These are phyloP conservation scores for Polyommatus iphigenia DNA, from an alignment of 2,888 invertebrate species.

Conservation along the genomic window DNA sequence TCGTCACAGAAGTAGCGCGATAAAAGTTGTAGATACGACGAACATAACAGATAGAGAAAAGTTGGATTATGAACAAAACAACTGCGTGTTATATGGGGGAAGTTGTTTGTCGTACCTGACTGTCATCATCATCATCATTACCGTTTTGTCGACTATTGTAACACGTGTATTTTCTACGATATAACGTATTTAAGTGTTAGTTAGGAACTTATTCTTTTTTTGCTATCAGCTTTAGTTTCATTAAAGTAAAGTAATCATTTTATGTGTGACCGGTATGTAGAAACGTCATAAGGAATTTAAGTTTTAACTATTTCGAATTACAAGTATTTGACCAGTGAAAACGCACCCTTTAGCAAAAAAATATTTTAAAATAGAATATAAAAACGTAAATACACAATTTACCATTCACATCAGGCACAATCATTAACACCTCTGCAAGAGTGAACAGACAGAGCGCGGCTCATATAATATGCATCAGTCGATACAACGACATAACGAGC, in stretches of 20 bases:
- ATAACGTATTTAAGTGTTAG: too few species aligned
- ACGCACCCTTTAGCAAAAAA: too few species aligned
- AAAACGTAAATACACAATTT: too few species aligned
- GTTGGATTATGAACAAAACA: background rate
- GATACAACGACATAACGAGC: background rate
- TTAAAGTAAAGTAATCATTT: too few species aligned
- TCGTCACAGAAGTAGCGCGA: background rate
- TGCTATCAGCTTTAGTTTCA: too few species aligned
- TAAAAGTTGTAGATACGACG: background rate
- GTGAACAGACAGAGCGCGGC: background rate
- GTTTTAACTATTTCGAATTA: too few species aligned
- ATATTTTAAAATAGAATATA: too few species aligned
- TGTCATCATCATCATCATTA: background rate
- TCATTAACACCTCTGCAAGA: background rate
- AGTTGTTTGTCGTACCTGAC: background rate
- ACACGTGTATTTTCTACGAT: too few species aligned
- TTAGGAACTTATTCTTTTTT: too few species aligned
- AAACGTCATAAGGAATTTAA: too few species aligned
- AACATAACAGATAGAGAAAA: slow-evolving; percentile 1
- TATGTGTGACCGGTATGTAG: too few species aligned
- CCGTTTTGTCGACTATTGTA: background rate
- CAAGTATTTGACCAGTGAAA: too few species aligned
- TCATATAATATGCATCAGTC: slow-evolving; percentile 11
- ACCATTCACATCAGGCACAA: background rate
- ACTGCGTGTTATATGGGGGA: background rate